Evolutionary conservation across 2,888 invertebrate species (phyloP).

Genomic region (Lampropteryx suffumata): DNA sequence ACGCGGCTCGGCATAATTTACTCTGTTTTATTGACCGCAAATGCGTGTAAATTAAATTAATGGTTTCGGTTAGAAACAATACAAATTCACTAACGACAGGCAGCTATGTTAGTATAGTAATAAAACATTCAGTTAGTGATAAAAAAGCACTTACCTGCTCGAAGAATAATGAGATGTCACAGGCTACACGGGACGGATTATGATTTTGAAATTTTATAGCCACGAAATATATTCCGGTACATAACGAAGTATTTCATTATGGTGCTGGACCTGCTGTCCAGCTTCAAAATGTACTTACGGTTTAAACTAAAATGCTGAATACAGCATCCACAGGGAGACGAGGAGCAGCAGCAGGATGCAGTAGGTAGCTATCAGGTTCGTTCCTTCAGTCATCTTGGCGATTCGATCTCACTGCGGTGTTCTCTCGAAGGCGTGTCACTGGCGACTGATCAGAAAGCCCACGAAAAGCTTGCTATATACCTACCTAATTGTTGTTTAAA

Average conservation of each 20-base stretch:
- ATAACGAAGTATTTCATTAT: not conserved
- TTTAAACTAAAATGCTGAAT: conserved; percentile 80
- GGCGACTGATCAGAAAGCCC: conserved; percentile 58
- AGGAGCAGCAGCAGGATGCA: conserved; percentile 85
- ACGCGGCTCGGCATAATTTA: conserved; percentile 7
- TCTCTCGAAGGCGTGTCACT: conserved; percentile 49
- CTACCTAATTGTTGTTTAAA: conserved; percentile 47
- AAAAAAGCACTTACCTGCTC: not conserved
- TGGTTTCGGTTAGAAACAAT: conserved; percentile 9
- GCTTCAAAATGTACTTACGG: conserved; percentile 45
- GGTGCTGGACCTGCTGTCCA: no score
- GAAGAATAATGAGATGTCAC: conserved; percentile 4
- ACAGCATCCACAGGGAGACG: conserved; percentile 85
- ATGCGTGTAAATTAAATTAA: conserved; percentile 1
- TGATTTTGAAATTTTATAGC: conserved; percentile 20
- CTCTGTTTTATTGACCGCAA: conserved; percentile 2
- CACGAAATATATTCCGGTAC: conserved; percentile 4
- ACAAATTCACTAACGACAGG: conserved; percentile 7
- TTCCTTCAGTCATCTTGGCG: conserved; percentile 73
- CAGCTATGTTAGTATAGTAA: conserved; percentile 5
- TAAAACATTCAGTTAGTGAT: not conserved
- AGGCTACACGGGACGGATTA: not conserved
- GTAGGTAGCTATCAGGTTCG: conserved; percentile 86
- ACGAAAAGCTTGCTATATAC: conserved; percentile 55
- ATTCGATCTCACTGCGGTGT: conserved; percentile 27